Base-by-base conservation (phyloP, 2,888 invertebrate species). In the Phytoseiulus persimilis region DNA sequence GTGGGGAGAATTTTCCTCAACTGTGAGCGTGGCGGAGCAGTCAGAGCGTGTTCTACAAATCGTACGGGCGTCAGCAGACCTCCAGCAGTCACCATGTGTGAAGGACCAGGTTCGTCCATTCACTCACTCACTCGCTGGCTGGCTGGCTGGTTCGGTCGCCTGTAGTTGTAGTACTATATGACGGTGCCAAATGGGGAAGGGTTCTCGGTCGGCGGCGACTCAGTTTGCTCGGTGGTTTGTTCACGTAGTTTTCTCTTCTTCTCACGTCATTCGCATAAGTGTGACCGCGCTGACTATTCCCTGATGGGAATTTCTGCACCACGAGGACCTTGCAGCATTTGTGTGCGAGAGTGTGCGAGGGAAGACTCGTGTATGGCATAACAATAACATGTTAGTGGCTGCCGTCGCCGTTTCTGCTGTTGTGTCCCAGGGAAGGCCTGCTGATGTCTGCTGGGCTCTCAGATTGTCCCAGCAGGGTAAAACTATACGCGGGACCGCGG, bases 201-300 rank as follows among this genome's bases (percentile, higher is more conserved):
- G 65, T 65, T 65, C 65, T 28, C 65, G 65, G 1, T 14, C 65
- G 23, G 65, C 18, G 65, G 65, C 18, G 65, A 23, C 65, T 23
- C 14, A 2, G 9, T 23, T 65, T 14, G 65, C 65, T 65, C 65
- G 14, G 65, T 65, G 65, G 65, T 65, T 65, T 65, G 65, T 65
- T 65, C 65, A 65, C 65, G 65, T 65, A 65, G 11, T 65, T 14
- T 39, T 39, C 39, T 39, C 39, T 65, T 65, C 65, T 28, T 65
- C 65, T 65, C 65, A 65, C 65, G 65, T 65, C 65, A 65, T 65
- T 65, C 65, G 65, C 65, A 65, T 65, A 65, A 65, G 65, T 65
- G 65, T 65, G 65, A 65, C 65, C 65, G 28, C 65, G 65, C 65
- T 65, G 23, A 65, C 65, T 65, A 65, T 65, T 65, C 65, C 18